A percentile compares a stretch with the other conserved stretches of the same genome.
phyloP scores from a whole-genome alignment of 64 coral and sea anemone species.

The Anthopleura sola region DNA sequence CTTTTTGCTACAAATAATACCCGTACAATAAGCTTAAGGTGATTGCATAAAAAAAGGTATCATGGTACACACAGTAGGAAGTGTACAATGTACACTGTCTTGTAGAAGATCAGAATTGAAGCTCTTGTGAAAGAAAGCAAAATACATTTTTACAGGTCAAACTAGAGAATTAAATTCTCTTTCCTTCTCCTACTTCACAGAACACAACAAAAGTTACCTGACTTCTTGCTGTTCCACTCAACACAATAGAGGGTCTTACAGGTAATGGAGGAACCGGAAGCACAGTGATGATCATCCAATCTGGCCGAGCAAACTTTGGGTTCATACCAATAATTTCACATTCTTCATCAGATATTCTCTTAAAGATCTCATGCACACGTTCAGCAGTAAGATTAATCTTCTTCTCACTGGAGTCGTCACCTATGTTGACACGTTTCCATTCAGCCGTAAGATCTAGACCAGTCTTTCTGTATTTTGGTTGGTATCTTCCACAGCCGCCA shows the following conservation, averaged over 20 bases:
- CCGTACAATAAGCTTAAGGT: no score
- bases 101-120: no score
- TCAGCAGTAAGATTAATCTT: constrained; percentile 97
- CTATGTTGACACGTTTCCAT: constrained; percentile 89
- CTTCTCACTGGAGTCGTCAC: constrained; percentile 93
- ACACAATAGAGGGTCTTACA: constrained; percentile 97
- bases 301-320: constrained; percentile 79
- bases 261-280: constrained; percentile 91
- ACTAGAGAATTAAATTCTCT: background rate
- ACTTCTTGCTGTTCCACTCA: constrained; percentile 92
- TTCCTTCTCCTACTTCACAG: background rate
- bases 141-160: no score
- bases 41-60: no score
- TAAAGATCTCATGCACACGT: constrained; percentile 95
- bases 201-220: constrained; percentile 60
- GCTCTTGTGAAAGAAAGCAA: no score
- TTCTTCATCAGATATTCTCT: constrained; percentile 97
- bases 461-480: constrained; percentile 84
- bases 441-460: constrained; percentile 95
- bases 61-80: no score
- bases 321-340: constrained; percentile 91
- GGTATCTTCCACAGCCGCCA: constrained; percentile 97
- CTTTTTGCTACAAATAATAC: no score
- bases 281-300: constrained; percentile 98
- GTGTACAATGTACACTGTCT: no score